phyloP scores from a whole-genome alignment of 1,140 invertebrate genomes.

The Cydia amplana region DNA sequence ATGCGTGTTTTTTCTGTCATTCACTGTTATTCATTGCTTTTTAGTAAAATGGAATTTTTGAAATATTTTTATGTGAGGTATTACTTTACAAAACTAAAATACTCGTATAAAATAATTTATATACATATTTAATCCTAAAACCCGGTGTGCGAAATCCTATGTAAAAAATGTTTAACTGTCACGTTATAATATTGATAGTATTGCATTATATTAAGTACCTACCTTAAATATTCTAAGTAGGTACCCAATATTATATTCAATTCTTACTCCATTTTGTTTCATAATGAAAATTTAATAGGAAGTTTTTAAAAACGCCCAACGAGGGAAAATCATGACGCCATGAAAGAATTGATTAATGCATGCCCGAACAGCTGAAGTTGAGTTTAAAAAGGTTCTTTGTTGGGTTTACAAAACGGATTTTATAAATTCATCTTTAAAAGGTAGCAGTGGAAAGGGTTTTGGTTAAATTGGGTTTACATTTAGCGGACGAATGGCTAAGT shows the following conservation, averaged over 20 bases:
- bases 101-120: too few relatives aligned
- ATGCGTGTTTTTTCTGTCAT: too few relatives aligned
- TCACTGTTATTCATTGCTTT: too few relatives aligned
- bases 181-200: too few relatives aligned
- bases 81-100: too few relatives aligned
- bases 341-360: constrained; percentile 27
- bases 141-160: too few relatives aligned
- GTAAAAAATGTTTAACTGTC: too few relatives aligned
- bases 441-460: neutral
- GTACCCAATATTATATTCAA: neutral
- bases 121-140: too few relatives aligned
- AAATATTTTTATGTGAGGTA: too few relatives aligned
- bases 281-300: neutral
- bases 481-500: neutral
- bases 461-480: constrained; percentile 11
- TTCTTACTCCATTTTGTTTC: neutral
- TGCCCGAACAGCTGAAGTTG: neutral
- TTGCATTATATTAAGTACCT: too few relatives aligned
- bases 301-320: neutral
- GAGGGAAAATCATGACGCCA: neutral
- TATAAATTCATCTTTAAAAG: constrained; percentile 21
- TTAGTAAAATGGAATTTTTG: too few relatives aligned
- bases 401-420: constrained; percentile 19
- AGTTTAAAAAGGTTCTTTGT: constrained; percentile 13
- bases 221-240: too few relatives aligned